Base-by-base conservation (phyloP, 1,140 invertebrate genomes). In the Drosophila funebris region DNA sequence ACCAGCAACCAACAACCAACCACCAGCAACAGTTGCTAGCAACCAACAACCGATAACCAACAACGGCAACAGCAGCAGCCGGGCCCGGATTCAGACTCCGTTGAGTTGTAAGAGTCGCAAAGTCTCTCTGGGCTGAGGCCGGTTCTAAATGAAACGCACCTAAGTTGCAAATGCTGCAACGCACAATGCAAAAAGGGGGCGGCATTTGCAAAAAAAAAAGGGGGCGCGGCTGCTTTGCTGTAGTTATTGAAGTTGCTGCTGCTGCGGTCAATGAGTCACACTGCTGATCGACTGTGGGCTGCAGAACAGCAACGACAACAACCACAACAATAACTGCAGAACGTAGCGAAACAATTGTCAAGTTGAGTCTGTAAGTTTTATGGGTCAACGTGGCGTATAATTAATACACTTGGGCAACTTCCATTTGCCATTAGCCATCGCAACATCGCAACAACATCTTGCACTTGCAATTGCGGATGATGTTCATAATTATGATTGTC, bases 381-480 rank as follows among this genome's bases (percentile, higher is more conserved):
- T 87, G 78, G 83, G 83, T 88, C 83, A 87, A 83, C 83, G 72
- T 79, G 83, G 78, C 83, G 83, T 83, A 87, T 88, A 87, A 87
- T 87, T 87, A 87, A 88, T 87, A 83, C 68, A 70, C 83, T 88
- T 88, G 83, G 75, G 72, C 78, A 87, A 87, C 83, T 87, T 88
- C 83, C 83, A 87, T 48, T 88, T 74, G 83, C 72, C 84, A 87
- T 87, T 87, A 83, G 78, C 50, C 54, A 68, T 13, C 33, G 29
- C 29, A 46, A 64, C 33, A 64, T 41, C n/a, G 31, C 29, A 46
- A 64, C 33, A 64, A 29, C n/a, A 18, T 22, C 48, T 41, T 24
- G 60, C 50, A 64, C 50, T 53, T 82, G 78, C 77, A 76, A 76
- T 64, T 69, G 64, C 52, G 46, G 77, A 75, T 67, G 58, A 53